Conservation (phyloP, 2,888 invertebrate genomes). For the Drosophila pseudotalamancana region DNA sequence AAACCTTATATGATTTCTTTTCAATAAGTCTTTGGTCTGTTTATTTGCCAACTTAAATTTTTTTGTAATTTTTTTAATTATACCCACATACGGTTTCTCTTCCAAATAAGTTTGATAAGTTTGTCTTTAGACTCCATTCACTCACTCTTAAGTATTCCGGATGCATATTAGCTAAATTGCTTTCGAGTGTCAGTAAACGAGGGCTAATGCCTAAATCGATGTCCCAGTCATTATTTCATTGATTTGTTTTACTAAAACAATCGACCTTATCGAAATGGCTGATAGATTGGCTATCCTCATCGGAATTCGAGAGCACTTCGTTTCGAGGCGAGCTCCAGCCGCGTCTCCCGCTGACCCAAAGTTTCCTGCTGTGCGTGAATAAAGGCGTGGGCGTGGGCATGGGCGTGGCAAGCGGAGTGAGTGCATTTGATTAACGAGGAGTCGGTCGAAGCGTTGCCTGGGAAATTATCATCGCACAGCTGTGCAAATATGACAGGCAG, state of each 20-base stretch:
- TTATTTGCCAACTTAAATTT: too few relatives aligned
- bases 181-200: neutral
- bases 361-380: neutral
- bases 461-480: slow-evolving; percentile 55
- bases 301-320: slow-evolving; percentile 68
- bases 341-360: slow-evolving; percentile 26
- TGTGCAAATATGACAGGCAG: slow-evolving; percentile 25
- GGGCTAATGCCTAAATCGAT: slow-evolving; percentile 15
- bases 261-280: slow-evolving; percentile 53
- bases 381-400: neutral
- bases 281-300: slow-evolving; percentile 66
- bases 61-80: too few relatives aligned
- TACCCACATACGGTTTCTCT: too few relatives aligned
- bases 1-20: too few relatives aligned
- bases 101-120: too few relatives aligned
- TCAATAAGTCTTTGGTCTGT: too few relatives aligned
- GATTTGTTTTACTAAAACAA: slow-evolving; percentile 64
- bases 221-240: slow-evolving; percentile 53
- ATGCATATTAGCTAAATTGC: neutral
- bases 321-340: slow-evolving; percentile 20
- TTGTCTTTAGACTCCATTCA: too few relatives aligned
- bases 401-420: slow-evolving; percentile 8
- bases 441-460: slow-evolving; percentile 43
- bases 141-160: neutral
- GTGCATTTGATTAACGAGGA: slow-evolving; percentile 59